Evolutionary conservation across 2,113 vertebrate species (phyloP), one percentile per base, ranked within the genome.

Genomic region (Gopherus flavomarginatus): DNA sequence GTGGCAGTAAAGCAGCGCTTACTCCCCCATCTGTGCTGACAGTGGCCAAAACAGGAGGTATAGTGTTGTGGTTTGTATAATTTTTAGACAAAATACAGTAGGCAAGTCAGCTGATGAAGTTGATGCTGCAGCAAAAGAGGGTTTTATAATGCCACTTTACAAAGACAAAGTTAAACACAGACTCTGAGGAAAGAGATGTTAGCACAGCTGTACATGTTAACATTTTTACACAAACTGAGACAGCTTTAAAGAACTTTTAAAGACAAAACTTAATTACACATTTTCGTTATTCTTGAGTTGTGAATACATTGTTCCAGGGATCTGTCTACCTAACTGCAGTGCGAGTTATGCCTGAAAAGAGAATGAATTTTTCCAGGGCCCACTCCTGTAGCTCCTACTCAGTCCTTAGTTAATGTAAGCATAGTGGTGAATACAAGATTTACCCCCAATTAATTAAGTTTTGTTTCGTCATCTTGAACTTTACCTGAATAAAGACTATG

Each of bases 401-500:
- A 92, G 7, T 24, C 22, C n/a, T 82, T 84, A 24, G 4, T 88
- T 95, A 93, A 69, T 82, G 69, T 81, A 92, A 92, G 3, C 11
- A 56, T 72, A 87, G 81, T 65, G 89, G 84, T 6, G 92, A 89
- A 91, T 38, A 42, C 17, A 72, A 21, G 19, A 11, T 72, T 72
- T 38, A 72, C 8, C 3, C 69, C 69, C 10, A 11, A 57, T 57
- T 38, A 35, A 38, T 38, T 38, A 42, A 72, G 22, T 72, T 31
- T 22, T 62, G 72, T 80, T 35, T 22, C 31, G 12, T 52, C 87
- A 27, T 93, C 94, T 92, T 88, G 90, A 96, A 38, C 42, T 85
- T 81, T 81, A 49, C 17, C 24, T 90, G 83, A 86, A 81, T 82
- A 88, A 88, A 94, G 24, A 90, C 88, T 69, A 87, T 62, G 59